Percentiles rank a stretch among this genome's conserved stretches.
phyloP scores from a whole-genome alignment of 2,888 invertebrate species.

The Catonia carolina region DNA sequence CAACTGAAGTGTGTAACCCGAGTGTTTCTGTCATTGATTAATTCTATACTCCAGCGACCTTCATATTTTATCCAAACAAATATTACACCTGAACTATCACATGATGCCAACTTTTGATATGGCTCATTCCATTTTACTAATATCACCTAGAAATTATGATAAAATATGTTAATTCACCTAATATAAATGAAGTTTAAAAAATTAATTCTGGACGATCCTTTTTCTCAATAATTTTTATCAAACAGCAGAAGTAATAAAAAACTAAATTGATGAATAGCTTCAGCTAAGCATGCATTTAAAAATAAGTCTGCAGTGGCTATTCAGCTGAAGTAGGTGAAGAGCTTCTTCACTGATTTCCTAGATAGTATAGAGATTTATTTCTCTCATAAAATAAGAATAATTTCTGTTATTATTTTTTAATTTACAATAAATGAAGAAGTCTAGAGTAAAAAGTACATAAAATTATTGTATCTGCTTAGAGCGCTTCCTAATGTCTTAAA shows the following conservation, averaged over 20 bases:
- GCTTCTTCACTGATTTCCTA: too few relatives aligned
- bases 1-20: constrained; percentile 97
- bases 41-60: constrained; percentile 96
- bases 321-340: too few relatives aligned
- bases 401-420: too few relatives aligned
- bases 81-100: constrained; percentile 95
- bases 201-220: not conserved
- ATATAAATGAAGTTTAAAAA: not conserved
- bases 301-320: too few relatives aligned
- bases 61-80: constrained; percentile 99
- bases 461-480: too few relatives aligned
- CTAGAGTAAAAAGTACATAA: too few relatives aligned
- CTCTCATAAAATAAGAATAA: too few relatives aligned
- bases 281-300: too few relatives aligned
- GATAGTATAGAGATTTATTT: too few relatives aligned
- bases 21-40: constrained; percentile 96
- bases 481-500: too few relatives aligned
- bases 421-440: too few relatives aligned
- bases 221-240: not conserved
- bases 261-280: not conserved
- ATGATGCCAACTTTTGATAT: constrained; percentile 94
- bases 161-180: not conserved
- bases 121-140: constrained; percentile 98
- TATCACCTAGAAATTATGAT: constrained; percentile 58
- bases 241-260: too few relatives aligned